Base-by-base conservation (phyloP, 2,888 invertebrate species). In the Phasia obesa region DNA sequence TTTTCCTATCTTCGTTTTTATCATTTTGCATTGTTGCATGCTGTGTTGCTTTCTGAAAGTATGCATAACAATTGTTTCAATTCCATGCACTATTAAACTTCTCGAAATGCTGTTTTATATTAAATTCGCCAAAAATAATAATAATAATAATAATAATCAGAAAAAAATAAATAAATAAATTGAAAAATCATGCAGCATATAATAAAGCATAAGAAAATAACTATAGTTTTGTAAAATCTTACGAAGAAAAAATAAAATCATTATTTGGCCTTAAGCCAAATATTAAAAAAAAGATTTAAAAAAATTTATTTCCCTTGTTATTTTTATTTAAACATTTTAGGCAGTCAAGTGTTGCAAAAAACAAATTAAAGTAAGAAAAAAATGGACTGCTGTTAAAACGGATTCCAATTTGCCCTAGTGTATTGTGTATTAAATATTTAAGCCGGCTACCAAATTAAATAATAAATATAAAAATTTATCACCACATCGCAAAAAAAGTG, bases 251-350 rank as follows among this genome's bases (percentile, higher is more conserved):
- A 19, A 31, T 13, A 25, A 75, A 75, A 35, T 75, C 60, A 76
- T 60, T 69, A 23, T 9, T 77, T 77, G 77, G 77, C 77, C 17
- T 44, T 6, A 62, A 60, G 77, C 77, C 77, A 77, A 35, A 51
- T 35, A 19, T 44, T 35, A 31, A 42, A 17, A 62, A 55, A 19
- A 55, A 44, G 31, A 57, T 27, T 35, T 17, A 55, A 23, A 47
- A 5, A 74, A 57, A 35, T 35, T 55, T 27, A 47, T 49, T 38
- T 47, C 3, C 15, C 9, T 55, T 57, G 47, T 23, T n/a, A 55
- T 38, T 59, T 51, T 42, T 51, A 44, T 53, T 70, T 53, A 69
- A 70, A 62, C 69, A 69, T 62, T 69, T 70, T 35, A 62, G 53
- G 62, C 77, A 77, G 69, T 62, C 77, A 35, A 77, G 44, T 76